Evolutionary conservation across 2,888 invertebrate species (phyloP), one percentile per base, ranked within the genome.

Genomic region (Acanthacorydalis orientalis): DNA sequence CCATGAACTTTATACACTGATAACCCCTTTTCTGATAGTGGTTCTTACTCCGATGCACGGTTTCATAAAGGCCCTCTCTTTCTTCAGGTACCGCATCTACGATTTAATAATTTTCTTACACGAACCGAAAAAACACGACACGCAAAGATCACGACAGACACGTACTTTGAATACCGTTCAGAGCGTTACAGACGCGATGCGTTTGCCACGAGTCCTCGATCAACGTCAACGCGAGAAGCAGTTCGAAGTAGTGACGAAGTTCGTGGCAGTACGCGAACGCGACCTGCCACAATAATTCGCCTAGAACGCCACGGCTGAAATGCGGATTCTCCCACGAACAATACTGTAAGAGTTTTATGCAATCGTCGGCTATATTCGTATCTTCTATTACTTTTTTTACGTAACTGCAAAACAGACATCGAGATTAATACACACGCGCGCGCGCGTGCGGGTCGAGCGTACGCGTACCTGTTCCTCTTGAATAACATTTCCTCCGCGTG

Each of bases 11-110:
- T 52, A 96, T 89, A 69, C 93, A 95, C 67, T 93, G 91, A 71
- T 96, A 96, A 52, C 93, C 91, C 53, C 95, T 76, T 69, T 95
- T 95, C 67, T 95, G 93, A 68, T 93, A 92, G 68, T 93, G 91
- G 53, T 83, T 87, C 68, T 92, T 93, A 50, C 90, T 86, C 51
- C 89, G 80, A 56, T 84, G 79, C 60, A 95, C 91, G 49, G 89
- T 95, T 62, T 96, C 95, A 57, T 96, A 77, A 47, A 96, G 72
- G 1, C 95, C 95, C 58, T 93, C 92, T 40, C 90, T 77, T 60
- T 93, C 87, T 52, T 86, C 85, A 4, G 81, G 82, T 43, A 81
- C 75, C 60, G 77, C 75, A 74, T 50, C 7, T 55, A 52, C 41
- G 50, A 43, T 38, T 35, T 1, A 9, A 37, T 6, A 35, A 35